A percentile compares a stretch with the other conserved stretches of the same genome.
These are phyloP conservation scores for Notamacropus eugenii DNA, from an alignment of 2,797 vertebrate genomes.

Conservation along the genomic window DNA sequence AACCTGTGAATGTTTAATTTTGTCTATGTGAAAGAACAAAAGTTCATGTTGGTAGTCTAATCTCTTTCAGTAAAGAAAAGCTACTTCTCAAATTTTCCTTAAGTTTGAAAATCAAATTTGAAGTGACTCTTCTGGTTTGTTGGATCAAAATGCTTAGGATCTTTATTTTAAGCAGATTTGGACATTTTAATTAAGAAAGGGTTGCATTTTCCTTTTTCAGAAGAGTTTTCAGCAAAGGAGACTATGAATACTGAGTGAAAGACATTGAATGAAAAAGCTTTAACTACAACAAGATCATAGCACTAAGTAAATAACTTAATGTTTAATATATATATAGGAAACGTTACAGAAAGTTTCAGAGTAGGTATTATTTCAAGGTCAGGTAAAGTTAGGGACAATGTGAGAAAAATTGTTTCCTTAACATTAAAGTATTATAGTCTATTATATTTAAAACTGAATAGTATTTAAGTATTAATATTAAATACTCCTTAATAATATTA, in stretches of 20 bases:
- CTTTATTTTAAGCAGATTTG: constrained; percentile 1
- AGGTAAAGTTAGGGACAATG: neutral
- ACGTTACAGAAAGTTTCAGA: neutral
- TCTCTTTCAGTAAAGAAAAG: constrained; percentile 52
- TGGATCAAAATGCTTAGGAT: neutral
- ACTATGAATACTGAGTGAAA: neutral
- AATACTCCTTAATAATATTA: neutral
- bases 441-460: neutral
- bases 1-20: constrained; percentile 65
- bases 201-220: constrained; percentile 23
- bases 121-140: constrained; percentile 29
- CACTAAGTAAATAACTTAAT: neutral
- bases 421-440: neutral
- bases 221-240: neutral
- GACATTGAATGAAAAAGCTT: constrained; percentile 3
- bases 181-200: constrained; percentile 22
- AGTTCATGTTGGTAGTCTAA: constrained; percentile 25
- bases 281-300: neutral
- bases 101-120: constrained; percentile 47
- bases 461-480: neutral
- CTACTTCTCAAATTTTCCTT: constrained; percentile 45
- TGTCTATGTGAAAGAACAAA: constrained; percentile 63
- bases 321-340: neutral
- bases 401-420: neutral
- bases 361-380: neutral